Conservation (phyloP, 2,113 vertebrate species). For the Hemibagrus wyckioides region DNA sequence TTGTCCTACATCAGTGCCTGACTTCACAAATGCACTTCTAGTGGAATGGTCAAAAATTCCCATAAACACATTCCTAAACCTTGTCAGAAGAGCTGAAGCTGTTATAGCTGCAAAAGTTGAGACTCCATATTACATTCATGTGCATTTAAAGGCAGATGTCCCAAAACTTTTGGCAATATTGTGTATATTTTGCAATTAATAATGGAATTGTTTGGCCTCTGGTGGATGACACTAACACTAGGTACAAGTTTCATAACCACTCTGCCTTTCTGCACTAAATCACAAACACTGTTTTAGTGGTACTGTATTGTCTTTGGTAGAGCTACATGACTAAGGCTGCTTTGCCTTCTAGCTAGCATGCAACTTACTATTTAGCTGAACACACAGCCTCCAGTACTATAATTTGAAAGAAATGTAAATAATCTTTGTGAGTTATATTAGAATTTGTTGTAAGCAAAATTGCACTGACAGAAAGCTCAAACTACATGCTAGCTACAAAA, state of each 20-base stretch:
- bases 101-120: too few species aligned
- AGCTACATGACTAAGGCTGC: background rate
- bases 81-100: too few species aligned
- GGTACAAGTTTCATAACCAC: background rate
- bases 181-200: background rate
- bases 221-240: background rate
- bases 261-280: background rate
- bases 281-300: background rate
- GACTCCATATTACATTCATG: too few species aligned
- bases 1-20: too few species aligned
- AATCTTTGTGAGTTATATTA: background rate
- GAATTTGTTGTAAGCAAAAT: background rate
- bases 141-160: too few species aligned
- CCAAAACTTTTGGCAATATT: too few species aligned
- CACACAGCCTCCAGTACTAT: background rate
- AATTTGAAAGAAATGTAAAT: background rate
- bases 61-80: too few species aligned
- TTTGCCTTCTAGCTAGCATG: background rate
- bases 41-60: too few species aligned
- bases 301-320: background rate
- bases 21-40: too few species aligned
- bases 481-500: background rate
- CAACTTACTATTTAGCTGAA: background rate
- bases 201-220: background rate
- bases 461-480: background rate